Base-by-base conservation (phyloP, 2,113 vertebrate genomes). In the Phycodurus eques region DNA sequence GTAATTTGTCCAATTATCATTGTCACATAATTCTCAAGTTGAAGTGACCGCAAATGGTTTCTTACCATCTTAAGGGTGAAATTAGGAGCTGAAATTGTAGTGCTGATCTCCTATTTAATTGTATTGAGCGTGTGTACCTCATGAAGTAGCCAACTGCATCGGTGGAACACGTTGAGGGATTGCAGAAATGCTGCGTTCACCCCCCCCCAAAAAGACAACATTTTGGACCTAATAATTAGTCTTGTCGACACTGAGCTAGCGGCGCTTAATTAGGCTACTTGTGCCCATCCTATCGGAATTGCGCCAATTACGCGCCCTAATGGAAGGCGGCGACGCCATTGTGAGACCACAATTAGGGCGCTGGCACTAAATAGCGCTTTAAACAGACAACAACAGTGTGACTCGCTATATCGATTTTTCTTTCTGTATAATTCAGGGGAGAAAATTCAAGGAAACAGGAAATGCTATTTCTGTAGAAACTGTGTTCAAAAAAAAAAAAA, bases 271-370 rank as follows among this genome's bases (percentile, higher is more conserved):
- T 93, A 93, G 92, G 89, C 88, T 90, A 89, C 90, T 93, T 92
- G 88, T 89, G 90, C 90, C 92, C 89, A 88, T 90, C 91, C 91
- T 92, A 94, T 93, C 92, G 91, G 88, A 94, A 94, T 93, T 89
- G 88, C 89, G 92, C 84, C 92, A 93, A 94, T 94, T 94, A 94
- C 92, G 93, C 86, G 90, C 92, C 89, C 92, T 94, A 92, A 93
- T 94, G 92, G 93, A 93, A 93, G 84, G 77, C 88, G 89, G 88
- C 88, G 89, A 87, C 79, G 53, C 71, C 89, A 92, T 90, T 90
- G 92, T 92, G 82, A 84, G 91, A 91, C 91, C 88, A 91, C 92
- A 93, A 93, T 94, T 93, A 94, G 82, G 87, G 92, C 91, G 92
- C 92, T 89, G 92, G 92, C 93, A 92, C 31, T 61, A 61, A 61